These are phyloP conservation scores for Nesospiza acunhae DNA, from an alignment of 2,113 vertebrate genomes.

Conservation along the genomic window DNA sequence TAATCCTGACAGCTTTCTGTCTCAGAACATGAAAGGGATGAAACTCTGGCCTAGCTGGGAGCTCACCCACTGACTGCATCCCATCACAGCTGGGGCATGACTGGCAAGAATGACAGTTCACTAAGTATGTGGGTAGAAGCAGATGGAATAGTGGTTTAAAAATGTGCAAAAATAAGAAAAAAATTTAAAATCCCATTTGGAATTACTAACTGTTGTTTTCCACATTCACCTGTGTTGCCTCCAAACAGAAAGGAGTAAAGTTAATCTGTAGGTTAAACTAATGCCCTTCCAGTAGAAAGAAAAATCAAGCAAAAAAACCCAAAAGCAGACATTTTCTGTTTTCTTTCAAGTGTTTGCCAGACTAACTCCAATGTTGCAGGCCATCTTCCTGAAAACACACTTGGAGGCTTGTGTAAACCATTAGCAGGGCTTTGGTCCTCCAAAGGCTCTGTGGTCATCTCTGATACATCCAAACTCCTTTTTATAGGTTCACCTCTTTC, in stretches of 20 bases:
- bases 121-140: neutral
- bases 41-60: neutral
- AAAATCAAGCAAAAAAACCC: neutral
- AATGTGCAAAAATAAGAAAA: neutral
- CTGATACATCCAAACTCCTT: neutral
- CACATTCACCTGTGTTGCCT: neutral
- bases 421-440: neutral
- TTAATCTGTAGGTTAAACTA: neutral
- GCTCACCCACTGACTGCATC: neutral
- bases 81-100: neutral
- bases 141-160: neutral
- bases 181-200: neutral
- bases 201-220: neutral
- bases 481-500: neutral
- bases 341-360: neutral
- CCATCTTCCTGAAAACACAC: neutral
- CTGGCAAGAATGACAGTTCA: neutral
- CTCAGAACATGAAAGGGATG: neutral
- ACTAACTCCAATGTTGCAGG: neutral
- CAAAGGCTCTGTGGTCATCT: fast-evolving
- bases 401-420: neutral
- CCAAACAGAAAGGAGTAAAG: neutral
- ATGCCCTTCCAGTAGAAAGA: neutral
- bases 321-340: neutral
- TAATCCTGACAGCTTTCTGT: neutral